A percentile compares a stretch with the other conserved stretches of the same genome.
Evolutionary conservation across 2,888 invertebrate genomes (phyloP).

Genomic region (Malthinus seriepunctatus): DNA sequence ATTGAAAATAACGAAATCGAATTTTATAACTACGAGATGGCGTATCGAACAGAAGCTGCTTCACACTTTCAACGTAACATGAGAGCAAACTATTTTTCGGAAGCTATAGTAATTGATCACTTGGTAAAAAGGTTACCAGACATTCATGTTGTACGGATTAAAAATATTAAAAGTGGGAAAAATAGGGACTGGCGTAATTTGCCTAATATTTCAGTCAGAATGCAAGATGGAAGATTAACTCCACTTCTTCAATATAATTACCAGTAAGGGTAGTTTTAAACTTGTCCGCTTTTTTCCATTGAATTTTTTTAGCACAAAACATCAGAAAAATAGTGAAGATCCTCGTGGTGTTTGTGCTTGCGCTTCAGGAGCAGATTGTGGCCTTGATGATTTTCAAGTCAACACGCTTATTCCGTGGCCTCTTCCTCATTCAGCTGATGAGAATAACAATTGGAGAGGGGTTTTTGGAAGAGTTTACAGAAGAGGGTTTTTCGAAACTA

Average conservation of each 20-base stretch:
- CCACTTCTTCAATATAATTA: slow-evolving; percentile 59
- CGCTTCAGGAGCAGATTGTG: slow-evolving; percentile 66
- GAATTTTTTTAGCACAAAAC: slow-evolving; percentile 56
- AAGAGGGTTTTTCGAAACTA: slow-evolving; percentile 85
- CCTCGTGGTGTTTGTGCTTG: slow-evolving; percentile 79
- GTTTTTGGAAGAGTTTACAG: slow-evolving; percentile 80
- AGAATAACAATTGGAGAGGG: slow-evolving; percentile 87
- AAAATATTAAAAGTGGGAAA: slow-evolving; percentile 70
- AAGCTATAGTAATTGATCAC: slow-evolving; percentile 63
- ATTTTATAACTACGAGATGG: slow-evolving; percentile 67
- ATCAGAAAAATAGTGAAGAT: slow-evolving; percentile 54
- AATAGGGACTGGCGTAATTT: slow-evolving; percentile 87
- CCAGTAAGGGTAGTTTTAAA: slow-evolving; percentile 50
- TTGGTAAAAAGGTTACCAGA: slow-evolving; percentile 84
- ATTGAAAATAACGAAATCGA: slow-evolving; percentile 64
- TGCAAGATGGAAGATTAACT: slow-evolving; percentile 71
- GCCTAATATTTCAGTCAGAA: slow-evolving; percentile 72
- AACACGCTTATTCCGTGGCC: slow-evolving; percentile 89
- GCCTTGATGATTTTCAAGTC: slow-evolving; percentile 73
- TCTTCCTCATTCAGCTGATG: slow-evolving; percentile 81
- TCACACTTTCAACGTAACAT: slow-evolving; percentile 78
- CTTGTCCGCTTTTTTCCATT: no score
- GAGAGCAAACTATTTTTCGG: slow-evolving; percentile 52
- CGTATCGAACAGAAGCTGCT: slow-evolving; percentile 71
- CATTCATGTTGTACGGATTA: slow-evolving; percentile 76